phyloP scores from a whole-genome alignment of 2,113 vertebrate species.

The Recurvirostra avosetta region DNA sequence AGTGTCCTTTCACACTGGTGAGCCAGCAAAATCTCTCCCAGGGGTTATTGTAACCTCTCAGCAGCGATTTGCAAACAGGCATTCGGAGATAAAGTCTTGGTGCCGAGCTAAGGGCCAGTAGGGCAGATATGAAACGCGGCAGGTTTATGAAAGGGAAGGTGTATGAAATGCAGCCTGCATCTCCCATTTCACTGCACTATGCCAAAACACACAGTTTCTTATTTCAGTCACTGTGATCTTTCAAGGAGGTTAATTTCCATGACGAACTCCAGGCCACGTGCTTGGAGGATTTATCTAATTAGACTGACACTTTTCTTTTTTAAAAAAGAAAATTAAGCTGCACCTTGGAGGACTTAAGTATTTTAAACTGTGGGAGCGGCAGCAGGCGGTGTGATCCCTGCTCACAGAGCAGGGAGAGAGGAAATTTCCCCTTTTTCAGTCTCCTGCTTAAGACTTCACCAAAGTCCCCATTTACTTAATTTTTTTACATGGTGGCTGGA shows the following conservation, averaged over 20 bases:
- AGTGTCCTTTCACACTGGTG: conserved; percentile 39
- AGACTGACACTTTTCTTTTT: conserved; percentile 79
- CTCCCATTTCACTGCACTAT: conserved; percentile 77
- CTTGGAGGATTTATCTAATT: conserved; percentile 83
- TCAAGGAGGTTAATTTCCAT: conserved; percentile 86
- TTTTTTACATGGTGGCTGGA: neutral
- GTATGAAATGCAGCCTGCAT: conserved; percentile 73
- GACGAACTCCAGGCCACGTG: conserved; percentile 80
- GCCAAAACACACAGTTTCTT: conserved; percentile 78
- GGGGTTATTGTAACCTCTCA: conserved; percentile 63
- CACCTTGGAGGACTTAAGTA: conserved; percentile 69
- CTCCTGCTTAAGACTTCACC: neutral
- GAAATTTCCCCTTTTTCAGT: conserved; percentile 3
- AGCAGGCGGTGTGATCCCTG: conserved; percentile 26
- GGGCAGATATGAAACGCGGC: conserved; percentile 49
- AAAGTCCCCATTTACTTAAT: neutral
- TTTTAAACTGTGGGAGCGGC: conserved; percentile 65
- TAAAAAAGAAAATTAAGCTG: conserved; percentile 74
- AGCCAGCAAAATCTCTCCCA: conserved; percentile 46
- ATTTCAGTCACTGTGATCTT: conserved; percentile 82
- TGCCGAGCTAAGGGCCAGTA: conserved; percentile 21
- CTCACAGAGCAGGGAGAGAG: neutral
- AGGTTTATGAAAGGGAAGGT: conserved; percentile 73
- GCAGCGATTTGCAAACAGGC: conserved; percentile 64
- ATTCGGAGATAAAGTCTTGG: conserved; percentile 40